Conservation (phyloP, 2,113 vertebrate genomes). For the Bungarus multicinctus region DNA sequence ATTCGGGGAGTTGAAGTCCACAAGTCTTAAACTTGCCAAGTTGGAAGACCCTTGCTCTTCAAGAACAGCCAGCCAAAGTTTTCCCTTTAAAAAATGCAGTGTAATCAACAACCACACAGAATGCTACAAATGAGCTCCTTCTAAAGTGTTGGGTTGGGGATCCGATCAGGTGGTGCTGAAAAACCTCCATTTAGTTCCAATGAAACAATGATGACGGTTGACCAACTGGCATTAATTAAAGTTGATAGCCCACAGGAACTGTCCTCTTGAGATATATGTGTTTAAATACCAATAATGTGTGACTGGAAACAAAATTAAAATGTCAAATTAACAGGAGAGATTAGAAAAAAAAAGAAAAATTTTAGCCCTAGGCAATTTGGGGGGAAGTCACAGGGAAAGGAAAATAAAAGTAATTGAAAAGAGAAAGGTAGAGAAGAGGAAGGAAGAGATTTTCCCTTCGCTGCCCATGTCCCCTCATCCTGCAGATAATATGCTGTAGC, state of each 20-base stretch:
- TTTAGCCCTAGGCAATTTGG: neutral
- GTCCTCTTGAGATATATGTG: neutral
- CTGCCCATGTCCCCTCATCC: neutral
- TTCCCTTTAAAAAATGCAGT: neutral
- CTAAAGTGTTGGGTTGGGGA: neutral
- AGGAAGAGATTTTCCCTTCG: neutral
- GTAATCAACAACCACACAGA: neutral
- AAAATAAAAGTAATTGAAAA: slow-evolving; percentile 17
- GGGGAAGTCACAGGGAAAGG: neutral
- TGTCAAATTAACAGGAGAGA: neutral
- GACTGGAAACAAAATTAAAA: neutral
- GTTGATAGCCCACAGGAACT: neutral
- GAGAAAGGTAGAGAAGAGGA: neutral
- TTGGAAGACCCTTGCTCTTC: neutral
- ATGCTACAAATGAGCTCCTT: neutral
- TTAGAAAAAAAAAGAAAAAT: neutral
- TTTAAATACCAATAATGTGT: neutral
- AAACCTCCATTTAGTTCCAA: neutral
- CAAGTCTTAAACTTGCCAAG: too few species aligned
- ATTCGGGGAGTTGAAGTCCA: too few species aligned
- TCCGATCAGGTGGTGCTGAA: neutral
- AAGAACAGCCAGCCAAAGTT: neutral
- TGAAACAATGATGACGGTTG: neutral
- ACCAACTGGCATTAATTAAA: slow-evolving; percentile 2
- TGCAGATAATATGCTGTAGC: neutral